These are phyloP conservation scores for Sepioteuthis lessoniana DNA, from an alignment of 2,888 invertebrate genomes.

Conservation along the genomic window DNA sequence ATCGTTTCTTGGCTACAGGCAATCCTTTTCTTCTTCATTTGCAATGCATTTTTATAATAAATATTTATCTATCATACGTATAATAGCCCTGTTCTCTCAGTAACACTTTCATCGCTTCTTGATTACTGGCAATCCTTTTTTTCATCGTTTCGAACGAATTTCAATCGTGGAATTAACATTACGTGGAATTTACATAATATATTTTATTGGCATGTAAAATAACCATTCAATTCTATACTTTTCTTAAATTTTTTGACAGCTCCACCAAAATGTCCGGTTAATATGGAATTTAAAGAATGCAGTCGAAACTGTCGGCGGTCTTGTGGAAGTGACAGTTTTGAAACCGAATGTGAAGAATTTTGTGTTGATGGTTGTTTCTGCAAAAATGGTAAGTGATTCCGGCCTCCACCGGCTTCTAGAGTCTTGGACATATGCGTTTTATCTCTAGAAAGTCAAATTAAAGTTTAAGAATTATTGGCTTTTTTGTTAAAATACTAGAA, in stretches of 20 bases:
- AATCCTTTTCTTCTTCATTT: too few species aligned
- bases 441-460: too few species aligned
- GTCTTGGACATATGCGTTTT: neutral
- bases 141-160: too few species aligned
- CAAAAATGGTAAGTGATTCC: neutral
- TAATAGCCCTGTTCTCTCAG: neutral
- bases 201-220: neutral
- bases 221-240: neutral
- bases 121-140: neutral
- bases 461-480: too few species aligned
- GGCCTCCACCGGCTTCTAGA: neutral
- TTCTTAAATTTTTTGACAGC: neutral
- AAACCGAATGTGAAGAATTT: constrained; percentile 43
- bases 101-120: neutral
- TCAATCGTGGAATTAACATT: too few species aligned
- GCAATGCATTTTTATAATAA: too few species aligned
- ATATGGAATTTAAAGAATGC: constrained; percentile 47
- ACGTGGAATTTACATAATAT: too few species aligned
- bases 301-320: constrained; percentile 16
- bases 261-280: neutral
- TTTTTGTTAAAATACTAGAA: too few species aligned
- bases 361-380: constrained; percentile 47
- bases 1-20: too few species aligned
- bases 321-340: constrained; percentile 39
- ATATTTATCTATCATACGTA: too few species aligned